Evolutionary conservation across 2,113 vertebrate species (phyloP).

Genomic region (Ochotona princeps): DNA sequence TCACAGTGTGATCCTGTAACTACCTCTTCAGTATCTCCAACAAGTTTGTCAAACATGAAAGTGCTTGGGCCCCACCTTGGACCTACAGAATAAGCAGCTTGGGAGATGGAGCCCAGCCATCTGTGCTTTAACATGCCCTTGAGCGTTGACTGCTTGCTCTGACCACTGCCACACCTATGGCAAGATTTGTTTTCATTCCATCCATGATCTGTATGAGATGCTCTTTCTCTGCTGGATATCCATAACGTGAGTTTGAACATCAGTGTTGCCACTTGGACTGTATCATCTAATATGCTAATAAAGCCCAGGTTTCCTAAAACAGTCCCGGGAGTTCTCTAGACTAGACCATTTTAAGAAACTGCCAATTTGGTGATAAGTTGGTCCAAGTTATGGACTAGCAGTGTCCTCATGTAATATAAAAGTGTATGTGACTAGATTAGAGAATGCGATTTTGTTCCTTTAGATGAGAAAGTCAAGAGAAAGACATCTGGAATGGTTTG

Average conservation of each 20-base stretch:
- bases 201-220: neutral
- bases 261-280: neutral
- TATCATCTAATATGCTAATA: neutral
- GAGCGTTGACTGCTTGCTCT: neutral
- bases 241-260: neutral
- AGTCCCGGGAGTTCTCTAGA: neutral
- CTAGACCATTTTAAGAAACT: neutral
- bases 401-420: neutral
- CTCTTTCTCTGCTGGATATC: neutral
- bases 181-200: neutral
- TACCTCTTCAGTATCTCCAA: neutral
- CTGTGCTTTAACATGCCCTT: neutral
- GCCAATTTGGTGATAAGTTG: neutral
- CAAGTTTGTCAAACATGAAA: neutral
- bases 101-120: neutral
- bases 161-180: neutral
- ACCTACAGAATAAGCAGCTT: neutral
- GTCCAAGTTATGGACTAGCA: neutral
- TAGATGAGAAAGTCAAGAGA: neutral
- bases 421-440: neutral
- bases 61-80: neutral
- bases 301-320: neutral
- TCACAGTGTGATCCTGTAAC: neutral
- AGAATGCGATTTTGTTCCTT: neutral
- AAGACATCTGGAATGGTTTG: neutral